A percentile compares a stretch with the other conserved stretches of the same genome.
Evolutionary conservation across 2,888 invertebrate genomes (phyloP).

Genomic region (Ctena decussata): DNA sequence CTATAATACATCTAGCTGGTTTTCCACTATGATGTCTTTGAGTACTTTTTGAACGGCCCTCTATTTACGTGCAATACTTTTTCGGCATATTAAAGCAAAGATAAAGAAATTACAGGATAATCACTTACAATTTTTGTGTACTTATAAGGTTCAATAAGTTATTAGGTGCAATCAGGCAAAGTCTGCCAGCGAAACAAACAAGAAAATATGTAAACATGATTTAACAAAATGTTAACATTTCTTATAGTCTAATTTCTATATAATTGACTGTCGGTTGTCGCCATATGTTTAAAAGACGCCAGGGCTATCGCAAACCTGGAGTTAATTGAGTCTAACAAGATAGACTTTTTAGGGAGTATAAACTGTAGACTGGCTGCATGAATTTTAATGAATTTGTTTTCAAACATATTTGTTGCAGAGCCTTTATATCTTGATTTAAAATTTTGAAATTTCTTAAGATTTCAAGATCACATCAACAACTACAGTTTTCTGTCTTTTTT

Average conservation of each 20-base stretch:
- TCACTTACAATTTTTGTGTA: not conserved
- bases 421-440: too few relatives aligned
- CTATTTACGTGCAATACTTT: too few relatives aligned
- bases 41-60: too few relatives aligned
- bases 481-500: too few relatives aligned
- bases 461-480: too few relatives aligned
- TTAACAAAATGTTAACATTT: not conserved
- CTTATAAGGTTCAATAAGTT: not conserved
- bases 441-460: too few relatives aligned
- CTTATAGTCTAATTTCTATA: not conserved
- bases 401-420: too few relatives aligned
- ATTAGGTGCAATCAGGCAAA: not conserved
- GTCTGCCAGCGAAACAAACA: not conserved
- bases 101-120: not conserved
- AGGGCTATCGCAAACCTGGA: not conserved
- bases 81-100: not conserved
- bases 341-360: not conserved
- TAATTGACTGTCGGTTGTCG: not conserved
- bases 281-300: not conserved
- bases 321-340: not conserved
- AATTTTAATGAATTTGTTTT: too few relatives aligned
- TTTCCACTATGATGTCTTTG: too few relatives aligned
- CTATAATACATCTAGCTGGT: too few relatives aligned
- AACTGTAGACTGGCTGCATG: too few relatives aligned
- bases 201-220: constrained; percentile 2